A percentile compares a stretch with the other conserved stretches of the same genome.
Conservation (phyloP, 2,888 invertebrate species). For the Leucophenga maculata region DNA sequence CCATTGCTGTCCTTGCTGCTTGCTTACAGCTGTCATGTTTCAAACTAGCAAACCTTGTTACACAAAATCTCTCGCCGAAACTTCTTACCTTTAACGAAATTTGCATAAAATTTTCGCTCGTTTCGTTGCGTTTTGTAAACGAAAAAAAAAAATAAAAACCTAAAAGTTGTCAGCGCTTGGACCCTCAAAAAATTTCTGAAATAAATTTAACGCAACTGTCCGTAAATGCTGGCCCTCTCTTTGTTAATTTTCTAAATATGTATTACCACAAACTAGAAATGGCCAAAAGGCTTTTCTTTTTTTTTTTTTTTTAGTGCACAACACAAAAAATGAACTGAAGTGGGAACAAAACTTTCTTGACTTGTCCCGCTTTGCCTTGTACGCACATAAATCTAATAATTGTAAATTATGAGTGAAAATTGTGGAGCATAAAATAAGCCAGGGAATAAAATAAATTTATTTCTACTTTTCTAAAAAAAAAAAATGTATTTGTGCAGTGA, state of each 20-base stretch:
- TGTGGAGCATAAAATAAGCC: background rate
- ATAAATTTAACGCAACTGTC: conserved; percentile 21
- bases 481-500: background rate
- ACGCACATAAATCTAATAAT: conserved; percentile 15
- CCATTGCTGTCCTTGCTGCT: background rate
- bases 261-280: conserved; percentile 40
- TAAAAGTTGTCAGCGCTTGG: conserved; percentile 13
- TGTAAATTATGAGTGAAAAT: conserved; percentile 14
- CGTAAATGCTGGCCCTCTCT: no score
- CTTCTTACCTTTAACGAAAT: conserved; percentile 39
- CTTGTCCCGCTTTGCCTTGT: background rate
- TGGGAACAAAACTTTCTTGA: background rate
- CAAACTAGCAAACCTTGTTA: conserved; percentile 23
- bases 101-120: conserved; percentile 15
- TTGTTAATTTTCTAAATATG: conserved; percentile 60
- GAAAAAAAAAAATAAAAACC: background rate
- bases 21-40: conserved; percentile 23
- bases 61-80: conserved; percentile 22
- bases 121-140: background rate
- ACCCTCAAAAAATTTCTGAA: background rate
- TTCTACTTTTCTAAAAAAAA: background rate
- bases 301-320: background rate
- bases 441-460: background rate
- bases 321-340: background rate
- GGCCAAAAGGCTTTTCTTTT: conserved; percentile 16